Conservation (phyloP, 2,113 vertebrate genomes). For the Pavo muticus region DNA sequence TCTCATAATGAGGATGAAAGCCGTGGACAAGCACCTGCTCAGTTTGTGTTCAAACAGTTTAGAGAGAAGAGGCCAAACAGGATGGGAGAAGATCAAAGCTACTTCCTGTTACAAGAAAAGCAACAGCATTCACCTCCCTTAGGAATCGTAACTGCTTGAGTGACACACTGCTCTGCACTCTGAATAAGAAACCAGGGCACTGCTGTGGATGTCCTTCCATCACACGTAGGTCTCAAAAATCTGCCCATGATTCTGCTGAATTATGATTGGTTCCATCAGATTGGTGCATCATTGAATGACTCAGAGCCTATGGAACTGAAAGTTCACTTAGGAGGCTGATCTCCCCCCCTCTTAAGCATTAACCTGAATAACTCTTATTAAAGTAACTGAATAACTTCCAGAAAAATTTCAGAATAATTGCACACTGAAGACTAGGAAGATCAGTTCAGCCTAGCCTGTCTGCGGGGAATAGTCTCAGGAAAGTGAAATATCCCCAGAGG, state of each 20-base stretch:
- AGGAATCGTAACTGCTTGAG: not conserved
- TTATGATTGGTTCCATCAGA: not conserved
- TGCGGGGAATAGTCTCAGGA: not conserved
- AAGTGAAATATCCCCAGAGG: not conserved
- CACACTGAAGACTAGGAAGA: not conserved
- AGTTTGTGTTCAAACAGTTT: not conserved
- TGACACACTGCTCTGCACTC: not conserved
- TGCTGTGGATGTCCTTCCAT: not conserved
- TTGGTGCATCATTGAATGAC: not conserved
- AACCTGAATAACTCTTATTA: not conserved
- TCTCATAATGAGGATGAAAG: not conserved
- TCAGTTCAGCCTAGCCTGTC: not conserved
- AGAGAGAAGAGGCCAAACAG: not conserved
- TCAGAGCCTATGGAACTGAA: not conserved
- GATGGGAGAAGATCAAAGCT: not conserved
- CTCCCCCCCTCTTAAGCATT: not conserved
- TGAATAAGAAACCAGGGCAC: not conserved
- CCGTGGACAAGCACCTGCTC: not conserved
- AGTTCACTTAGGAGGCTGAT: not conserved
- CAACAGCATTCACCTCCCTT: not conserved
- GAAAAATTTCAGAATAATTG: not conserved
- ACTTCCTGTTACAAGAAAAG: not conserved
- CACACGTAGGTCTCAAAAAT: not conserved
- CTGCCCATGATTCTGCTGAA: not conserved
- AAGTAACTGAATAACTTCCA: not conserved